phyloP scores from a whole-genome alignment of 1,140 invertebrate species.

The Archegozetes longisetosus region DNA sequence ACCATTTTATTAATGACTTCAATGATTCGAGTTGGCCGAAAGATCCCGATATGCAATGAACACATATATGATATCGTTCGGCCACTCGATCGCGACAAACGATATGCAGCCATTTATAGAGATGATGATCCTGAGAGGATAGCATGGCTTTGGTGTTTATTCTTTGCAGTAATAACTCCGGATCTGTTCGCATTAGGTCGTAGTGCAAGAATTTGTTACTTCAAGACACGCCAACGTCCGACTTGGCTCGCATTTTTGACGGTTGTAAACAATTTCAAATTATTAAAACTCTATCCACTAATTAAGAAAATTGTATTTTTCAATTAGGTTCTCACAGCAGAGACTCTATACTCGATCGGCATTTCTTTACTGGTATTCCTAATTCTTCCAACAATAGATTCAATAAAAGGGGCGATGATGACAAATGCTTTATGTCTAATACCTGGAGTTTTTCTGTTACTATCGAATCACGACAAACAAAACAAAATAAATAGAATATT shows the following conservation, averaged over 20 bases:
- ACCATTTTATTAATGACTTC: slow-evolving; percentile 79
- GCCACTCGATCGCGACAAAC: slow-evolving; percentile 2
- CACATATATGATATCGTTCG: neutral
- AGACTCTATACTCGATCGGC: slow-evolving; percentile 30
- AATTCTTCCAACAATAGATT: slow-evolving; percentile 31
- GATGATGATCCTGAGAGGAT: slow-evolving; percentile 52
- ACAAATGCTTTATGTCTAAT: slow-evolving; percentile 28
- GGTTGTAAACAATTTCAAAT: neutral
- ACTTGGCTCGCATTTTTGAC: slow-evolving; percentile 14
- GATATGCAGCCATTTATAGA: slow-evolving; percentile 5
- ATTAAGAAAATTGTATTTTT: neutral
- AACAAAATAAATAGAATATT: neutral
- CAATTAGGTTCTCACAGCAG: slow-evolving; percentile 25
- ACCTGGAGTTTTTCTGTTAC: slow-evolving; percentile 25
- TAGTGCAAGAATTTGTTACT: slow-evolving; percentile 68
- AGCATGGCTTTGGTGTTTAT: slow-evolving; percentile 81
- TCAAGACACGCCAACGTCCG: slow-evolving; percentile 39
- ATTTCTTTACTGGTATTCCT: slow-evolving; percentile 29
- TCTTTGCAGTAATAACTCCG: slow-evolving; percentile 66
- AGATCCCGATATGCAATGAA: slow-evolving; percentile 55
- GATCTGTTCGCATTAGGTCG: slow-evolving; percentile 69
- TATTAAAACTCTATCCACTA: neutral
- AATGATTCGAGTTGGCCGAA: slow-evolving; percentile 54
- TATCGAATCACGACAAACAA: neutral
- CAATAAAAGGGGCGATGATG: slow-evolving; percentile 27